Percentiles rank a stretch among this genome's conserved stretches.
Conservation (phyloP, 2,888 invertebrate species). For the Oxyscelio sp. region DNA sequence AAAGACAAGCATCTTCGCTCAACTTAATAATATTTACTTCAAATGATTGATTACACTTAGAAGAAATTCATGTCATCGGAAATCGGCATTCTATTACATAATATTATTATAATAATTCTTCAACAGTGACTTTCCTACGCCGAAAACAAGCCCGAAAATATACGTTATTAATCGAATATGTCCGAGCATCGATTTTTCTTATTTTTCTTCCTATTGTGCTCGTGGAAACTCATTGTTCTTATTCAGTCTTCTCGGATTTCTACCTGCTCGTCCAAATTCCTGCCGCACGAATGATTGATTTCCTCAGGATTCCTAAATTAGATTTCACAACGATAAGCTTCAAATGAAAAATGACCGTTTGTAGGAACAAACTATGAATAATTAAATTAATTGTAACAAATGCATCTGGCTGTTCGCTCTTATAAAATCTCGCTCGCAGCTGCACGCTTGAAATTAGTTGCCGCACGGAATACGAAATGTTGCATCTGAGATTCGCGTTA, state of each 20-base stretch:
- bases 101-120: neutral
- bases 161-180: neutral
- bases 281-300: slow-evolving; percentile 29
- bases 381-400: slow-evolving; percentile 60
- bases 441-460: neutral
- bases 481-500: neutral
- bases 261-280: slow-evolving; percentile 32
- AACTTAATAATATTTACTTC: too few species aligned
- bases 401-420: neutral
- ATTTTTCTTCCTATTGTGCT: neutral
- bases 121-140: neutral
- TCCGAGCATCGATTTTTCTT: slow-evolving; percentile 10
- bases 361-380: slow-evolving; percentile 42
- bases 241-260: neutral
- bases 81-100: neutral
- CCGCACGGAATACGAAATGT: neutral
- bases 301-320: slow-evolving; percentile 11
- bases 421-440: neutral
- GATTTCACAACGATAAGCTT: slow-evolving; percentile 41
- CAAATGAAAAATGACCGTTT: slow-evolving; percentile 29
- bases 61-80: too few species aligned
- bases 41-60: too few species aligned
- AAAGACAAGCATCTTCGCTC: too few species aligned
- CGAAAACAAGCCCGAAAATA: neutral
- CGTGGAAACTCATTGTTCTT: slow-evolving; percentile 4